Conservation (phyloP, 2,888 invertebrate species). For the Galeopsomyia nigrocyanea region DNA sequence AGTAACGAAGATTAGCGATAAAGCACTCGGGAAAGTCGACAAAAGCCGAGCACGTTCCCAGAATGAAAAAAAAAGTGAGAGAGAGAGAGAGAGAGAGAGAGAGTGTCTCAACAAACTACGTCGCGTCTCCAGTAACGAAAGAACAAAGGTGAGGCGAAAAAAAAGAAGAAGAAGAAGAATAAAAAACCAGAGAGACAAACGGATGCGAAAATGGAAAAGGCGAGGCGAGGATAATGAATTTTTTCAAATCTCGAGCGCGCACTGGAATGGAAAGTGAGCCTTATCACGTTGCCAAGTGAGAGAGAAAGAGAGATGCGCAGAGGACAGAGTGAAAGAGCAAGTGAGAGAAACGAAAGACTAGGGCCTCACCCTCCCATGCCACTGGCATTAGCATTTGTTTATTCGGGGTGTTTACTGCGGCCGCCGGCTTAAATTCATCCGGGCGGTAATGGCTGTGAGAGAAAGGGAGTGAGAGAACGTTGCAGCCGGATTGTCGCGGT, state of each 20-base stretch:
- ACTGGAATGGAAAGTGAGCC: slow-evolving; percentile 50
- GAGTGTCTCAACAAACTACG: no score
- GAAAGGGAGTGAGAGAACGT: no score
- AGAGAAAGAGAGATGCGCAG: slow-evolving; percentile 15
- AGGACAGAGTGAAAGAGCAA: slow-evolving; percentile 10
- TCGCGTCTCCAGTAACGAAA: no score
- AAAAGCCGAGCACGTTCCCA: no score
- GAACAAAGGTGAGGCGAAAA: slow-evolving; percentile 17
- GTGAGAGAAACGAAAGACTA: background rate
- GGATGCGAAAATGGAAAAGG: slow-evolving; percentile 10
- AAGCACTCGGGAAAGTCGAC: no score
- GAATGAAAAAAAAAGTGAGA: no score
- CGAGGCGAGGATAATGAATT: slow-evolving; percentile 44
- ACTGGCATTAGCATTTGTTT: slow-evolving; percentile 55
- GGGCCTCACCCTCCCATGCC: background rate
- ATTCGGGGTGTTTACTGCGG: slow-evolving; percentile 54
- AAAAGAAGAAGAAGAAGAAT: slow-evolving; percentile 23
- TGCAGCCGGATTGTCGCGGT: slow-evolving; percentile 48
- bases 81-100: no score
- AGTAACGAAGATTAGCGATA: no score
- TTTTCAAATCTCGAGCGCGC: slow-evolving; percentile 49
- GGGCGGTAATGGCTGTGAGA: slow-evolving; percentile 50
- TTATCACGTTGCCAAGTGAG: slow-evolving; percentile 46
- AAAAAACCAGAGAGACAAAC: slow-evolving; percentile 27
- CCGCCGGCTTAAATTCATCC: slow-evolving; percentile 52